These are phyloP conservation scores for Parnassius glacialis DNA, from an alignment of 2,888 invertebrate species.

Conservation along the genomic window DNA sequence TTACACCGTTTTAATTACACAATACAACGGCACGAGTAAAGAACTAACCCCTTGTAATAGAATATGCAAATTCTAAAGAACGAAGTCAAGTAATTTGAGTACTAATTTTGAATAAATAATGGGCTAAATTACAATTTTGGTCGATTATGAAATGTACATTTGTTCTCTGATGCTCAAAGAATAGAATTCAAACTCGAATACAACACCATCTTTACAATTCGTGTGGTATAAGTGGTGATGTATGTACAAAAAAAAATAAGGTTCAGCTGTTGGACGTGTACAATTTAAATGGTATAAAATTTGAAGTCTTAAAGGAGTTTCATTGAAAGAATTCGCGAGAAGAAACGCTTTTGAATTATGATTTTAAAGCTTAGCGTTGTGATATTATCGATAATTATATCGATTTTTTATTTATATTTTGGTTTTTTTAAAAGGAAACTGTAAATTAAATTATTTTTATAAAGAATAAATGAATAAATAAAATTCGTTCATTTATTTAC, in stretches of 20 bases:
- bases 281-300: conserved; percentile 69
- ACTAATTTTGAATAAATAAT: conserved; percentile 52
- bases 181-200: conserved; percentile 28
- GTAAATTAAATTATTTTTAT: too few species aligned
- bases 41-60: conserved; percentile 51
- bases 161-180: background rate
- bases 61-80: conserved; percentile 49
- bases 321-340: conserved; percentile 67
- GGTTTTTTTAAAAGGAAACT: background rate
- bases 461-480: too few species aligned
- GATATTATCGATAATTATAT: conserved; percentile 20
- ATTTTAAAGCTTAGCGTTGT: conserved; percentile 49
- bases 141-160: background rate
- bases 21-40: conserved; percentile 41
- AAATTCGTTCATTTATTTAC: too few species aligned
- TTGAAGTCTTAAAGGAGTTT: conserved; percentile 60
- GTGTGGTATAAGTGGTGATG: conserved; percentile 32
- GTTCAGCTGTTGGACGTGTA: conserved; percentile 68
- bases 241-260: conserved; percentile 48
- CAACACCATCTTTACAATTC: background rate
- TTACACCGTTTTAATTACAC: conserved; percentile 64
- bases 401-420: conserved; percentile 6
- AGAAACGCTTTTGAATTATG: conserved; percentile 67
- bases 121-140: conserved; percentile 32
- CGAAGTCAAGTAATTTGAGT: conserved; percentile 72